A percentile compares a stretch with the other conserved stretches of the same genome.
Evolutionary conservation across 2,113 vertebrate genomes (phyloP).

Genomic region (Aleadryas rufinucha): DNA sequence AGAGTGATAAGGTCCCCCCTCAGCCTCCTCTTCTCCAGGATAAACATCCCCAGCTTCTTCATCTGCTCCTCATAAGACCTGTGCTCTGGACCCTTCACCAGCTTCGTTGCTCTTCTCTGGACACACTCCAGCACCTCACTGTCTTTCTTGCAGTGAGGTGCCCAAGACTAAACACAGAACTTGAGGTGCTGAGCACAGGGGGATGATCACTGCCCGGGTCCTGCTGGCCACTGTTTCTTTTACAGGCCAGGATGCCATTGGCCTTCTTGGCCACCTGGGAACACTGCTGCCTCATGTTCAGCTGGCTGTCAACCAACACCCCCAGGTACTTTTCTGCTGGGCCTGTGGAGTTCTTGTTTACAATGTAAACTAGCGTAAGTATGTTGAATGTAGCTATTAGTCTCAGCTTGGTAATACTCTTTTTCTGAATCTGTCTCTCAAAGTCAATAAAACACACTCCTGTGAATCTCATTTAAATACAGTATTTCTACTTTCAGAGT

Average conservation of each 20-base stretch:
- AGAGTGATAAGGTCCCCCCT: background rate
- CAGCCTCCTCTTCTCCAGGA: background rate
- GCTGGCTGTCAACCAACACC: background rate
- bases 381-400: background rate
- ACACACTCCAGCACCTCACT: fast-evolving
- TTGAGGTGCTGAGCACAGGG: fast-evolving
- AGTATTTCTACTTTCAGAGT: background rate
- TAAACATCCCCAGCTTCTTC: background rate
- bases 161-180: background rate
- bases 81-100: background rate
- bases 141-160: background rate
- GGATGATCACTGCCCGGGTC: no score
- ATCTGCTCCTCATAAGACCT: no score
- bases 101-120: background rate
- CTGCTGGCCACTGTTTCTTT: background rate
- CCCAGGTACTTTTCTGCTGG: background rate
- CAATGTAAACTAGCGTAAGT: background rate
- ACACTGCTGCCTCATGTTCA: background rate
- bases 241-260: background rate
- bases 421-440: background rate
- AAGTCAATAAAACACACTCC: background rate
- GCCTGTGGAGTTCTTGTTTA: background rate
- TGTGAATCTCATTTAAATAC: background rate
- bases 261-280: background rate
- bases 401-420: background rate